Conservation (phyloP, 35 echinoderm and acorn worm species). For the Chiridota heheva region DNA sequence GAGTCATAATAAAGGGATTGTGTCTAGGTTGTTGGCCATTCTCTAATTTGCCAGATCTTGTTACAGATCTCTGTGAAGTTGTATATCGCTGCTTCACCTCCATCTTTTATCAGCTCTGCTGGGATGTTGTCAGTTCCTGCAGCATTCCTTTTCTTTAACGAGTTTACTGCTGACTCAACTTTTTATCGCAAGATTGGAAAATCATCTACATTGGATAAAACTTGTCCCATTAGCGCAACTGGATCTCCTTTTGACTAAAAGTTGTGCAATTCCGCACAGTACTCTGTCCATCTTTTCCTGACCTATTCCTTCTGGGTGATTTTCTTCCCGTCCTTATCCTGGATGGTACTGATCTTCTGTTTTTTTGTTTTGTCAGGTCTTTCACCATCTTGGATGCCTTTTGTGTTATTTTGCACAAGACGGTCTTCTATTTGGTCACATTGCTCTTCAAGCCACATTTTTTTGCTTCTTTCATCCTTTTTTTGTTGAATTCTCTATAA, state of each 20-base stretch:
- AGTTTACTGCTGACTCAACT: conserved; percentile 26
- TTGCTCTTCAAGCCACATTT: background rate
- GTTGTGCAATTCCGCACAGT: conserved; percentile 44
- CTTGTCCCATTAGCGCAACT: background rate
- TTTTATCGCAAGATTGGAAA: conserved; percentile 30
- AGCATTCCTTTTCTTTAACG: conserved; percentile 17
- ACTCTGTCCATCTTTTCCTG: conserved; percentile 36
- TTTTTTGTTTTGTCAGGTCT: conserved; percentile 7
- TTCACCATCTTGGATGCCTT: background rate
- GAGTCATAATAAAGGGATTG: conserved; percentile 42
- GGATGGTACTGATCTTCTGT: background rate
- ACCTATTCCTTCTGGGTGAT: conserved; percentile 28
- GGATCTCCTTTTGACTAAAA: background rate
- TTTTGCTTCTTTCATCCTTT: background rate
- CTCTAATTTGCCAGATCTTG: conserved; percentile 32
- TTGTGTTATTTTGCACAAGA: background rate
- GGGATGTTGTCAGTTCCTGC: conserved; percentile 59
- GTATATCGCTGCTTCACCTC: background rate
- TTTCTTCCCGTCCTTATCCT: conserved; percentile 22
- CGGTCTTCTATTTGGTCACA: background rate
- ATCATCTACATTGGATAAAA: background rate
- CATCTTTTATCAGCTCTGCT: conserved; percentile 40
- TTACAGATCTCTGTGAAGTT: background rate
- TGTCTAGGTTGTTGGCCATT: conserved; percentile 37
- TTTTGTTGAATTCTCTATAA: conserved; percentile 6